A percentile compares a stretch with the other conserved stretches of the same genome.
phyloP scores from a whole-genome alignment of 1,140 invertebrate species.

The Lepeophtheirus salmonis region DNA sequence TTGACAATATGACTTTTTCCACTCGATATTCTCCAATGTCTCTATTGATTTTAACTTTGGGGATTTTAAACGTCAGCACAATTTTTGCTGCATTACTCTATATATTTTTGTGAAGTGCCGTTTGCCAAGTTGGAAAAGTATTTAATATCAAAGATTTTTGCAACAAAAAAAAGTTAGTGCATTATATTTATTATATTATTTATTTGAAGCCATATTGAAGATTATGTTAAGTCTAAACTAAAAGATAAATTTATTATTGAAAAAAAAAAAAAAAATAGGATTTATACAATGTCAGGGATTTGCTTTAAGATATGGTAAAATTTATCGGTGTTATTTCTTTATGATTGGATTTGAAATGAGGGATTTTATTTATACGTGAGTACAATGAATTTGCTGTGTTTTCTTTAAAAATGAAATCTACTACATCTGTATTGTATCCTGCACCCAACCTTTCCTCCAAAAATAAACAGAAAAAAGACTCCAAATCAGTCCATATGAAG shows the following conservation, averaged over 20 bases:
- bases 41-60: background rate
- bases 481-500: no score
- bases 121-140: background rate
- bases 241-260: background rate
- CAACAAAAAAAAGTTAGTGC: background rate
- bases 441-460: no score
- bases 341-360: no score
- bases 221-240: background rate
- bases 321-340: no score
- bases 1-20: background rate
- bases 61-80: background rate
- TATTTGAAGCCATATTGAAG: no score
- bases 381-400: no score
- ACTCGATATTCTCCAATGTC: background rate
- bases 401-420: no score
- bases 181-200: no score
- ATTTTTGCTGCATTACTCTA: background rate
- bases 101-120: background rate
- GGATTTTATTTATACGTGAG: no score
- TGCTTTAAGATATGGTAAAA: background rate
- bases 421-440: no score
- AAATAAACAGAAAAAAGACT: no score
- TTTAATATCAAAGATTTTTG: background rate
- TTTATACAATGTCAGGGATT: background rate
- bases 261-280: background rate